Base-by-base conservation (phyloP, 53 echinoderm and acorn worm genomes). In the Echinarachnius parma region DNA sequence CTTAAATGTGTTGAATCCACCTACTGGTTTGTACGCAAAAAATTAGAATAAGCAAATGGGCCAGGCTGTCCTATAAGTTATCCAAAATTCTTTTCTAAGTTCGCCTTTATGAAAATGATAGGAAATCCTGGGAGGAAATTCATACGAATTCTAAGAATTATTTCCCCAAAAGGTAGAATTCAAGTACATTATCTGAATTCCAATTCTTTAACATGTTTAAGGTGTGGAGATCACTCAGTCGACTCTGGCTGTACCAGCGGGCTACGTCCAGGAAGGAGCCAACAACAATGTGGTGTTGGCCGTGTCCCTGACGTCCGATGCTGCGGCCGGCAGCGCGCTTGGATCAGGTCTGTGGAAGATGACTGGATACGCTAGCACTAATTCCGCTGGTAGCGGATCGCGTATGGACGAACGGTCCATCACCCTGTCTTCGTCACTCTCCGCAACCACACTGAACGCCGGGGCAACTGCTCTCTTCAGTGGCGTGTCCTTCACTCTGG, bases 261-360 rank as follows among this genome's bases (percentile, higher is more conserved):
- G 49, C n/a, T 15, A 2, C 31, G 49, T 66, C 18, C 30, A 14
- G 26, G 47, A 47, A n/a, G 66, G 66, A 22, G 3, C 26, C 4
- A 19, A 15, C 16, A 46, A 66, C 48, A 48, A 15, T 21, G 7
- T 66, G 9, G 14, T 14, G 11, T 75, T 44, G 58, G 33, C 66
- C 20, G 69, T 88, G 16, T 52, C 76, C 47, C 27, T 88, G 31
- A 36, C 62, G 1, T 50, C 83, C 2, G 52, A 60, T 29, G 28
- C 69, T 23, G 30, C 21, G 8, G 76, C 66, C 10, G 89, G 83
- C 7, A 76, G 75, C 27, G 84, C 80, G 21, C 33, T 62, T 4
- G 89, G 89, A 9, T 34, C 3, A 23, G 75, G 80, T 9, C 77
- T 88, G 9, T 88, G 89, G 89, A 14, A 33, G 21, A 34, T 88